Conservation (phyloP, 2,888 invertebrate species). For the Digitonthophagus gazella region DNA sequence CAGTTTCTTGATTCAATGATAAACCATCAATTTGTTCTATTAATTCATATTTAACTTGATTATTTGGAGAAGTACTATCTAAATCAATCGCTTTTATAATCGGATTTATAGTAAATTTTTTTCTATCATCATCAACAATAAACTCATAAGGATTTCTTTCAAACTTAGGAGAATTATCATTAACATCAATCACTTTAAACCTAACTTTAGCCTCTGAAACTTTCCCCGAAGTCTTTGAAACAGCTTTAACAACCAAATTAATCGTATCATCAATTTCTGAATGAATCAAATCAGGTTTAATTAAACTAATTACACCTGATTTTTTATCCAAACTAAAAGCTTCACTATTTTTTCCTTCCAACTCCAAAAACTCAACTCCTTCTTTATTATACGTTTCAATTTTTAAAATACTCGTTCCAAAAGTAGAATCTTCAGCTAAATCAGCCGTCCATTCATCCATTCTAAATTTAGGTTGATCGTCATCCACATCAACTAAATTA, state of each 20-base stretch:
- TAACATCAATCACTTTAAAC: constrained; percentile 72
- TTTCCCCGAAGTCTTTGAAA: constrained; percentile 76
- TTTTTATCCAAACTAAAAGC: constrained; percentile 75
- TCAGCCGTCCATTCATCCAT: constrained; percentile 71
- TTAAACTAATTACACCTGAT: constrained; percentile 78
- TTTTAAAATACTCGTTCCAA: constrained; percentile 49
- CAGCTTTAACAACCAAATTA: constrained; percentile 80
- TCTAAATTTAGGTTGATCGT: constrained; percentile 80
- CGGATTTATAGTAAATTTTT: constrained; percentile 72
- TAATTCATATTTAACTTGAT: constrained; percentile 80
- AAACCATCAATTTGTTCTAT: constrained; percentile 75
- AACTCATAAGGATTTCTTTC: constrained; percentile 77
- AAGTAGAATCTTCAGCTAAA: constrained; percentile 77
- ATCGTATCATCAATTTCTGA: constrained; percentile 76
- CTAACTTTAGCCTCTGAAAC: constrained; percentile 70
- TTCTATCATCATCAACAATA: constrained; percentile 70
- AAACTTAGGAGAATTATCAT: constrained; percentile 86
- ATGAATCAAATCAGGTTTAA: constrained; percentile 75
- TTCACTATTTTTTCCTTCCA: constrained; percentile 75
- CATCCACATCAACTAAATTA: constrained; percentile 81
- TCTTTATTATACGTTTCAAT: constrained; percentile 83
- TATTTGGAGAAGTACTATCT: constrained; percentile 82
- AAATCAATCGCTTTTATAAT: constrained; percentile 79
- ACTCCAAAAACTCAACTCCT: constrained; percentile 68
- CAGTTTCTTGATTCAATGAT: constrained; percentile 71